These are phyloP conservation scores for Petrocephalus sullivani DNA, from an alignment of 2,797 vertebrate species.

Conservation along the genomic window DNA sequence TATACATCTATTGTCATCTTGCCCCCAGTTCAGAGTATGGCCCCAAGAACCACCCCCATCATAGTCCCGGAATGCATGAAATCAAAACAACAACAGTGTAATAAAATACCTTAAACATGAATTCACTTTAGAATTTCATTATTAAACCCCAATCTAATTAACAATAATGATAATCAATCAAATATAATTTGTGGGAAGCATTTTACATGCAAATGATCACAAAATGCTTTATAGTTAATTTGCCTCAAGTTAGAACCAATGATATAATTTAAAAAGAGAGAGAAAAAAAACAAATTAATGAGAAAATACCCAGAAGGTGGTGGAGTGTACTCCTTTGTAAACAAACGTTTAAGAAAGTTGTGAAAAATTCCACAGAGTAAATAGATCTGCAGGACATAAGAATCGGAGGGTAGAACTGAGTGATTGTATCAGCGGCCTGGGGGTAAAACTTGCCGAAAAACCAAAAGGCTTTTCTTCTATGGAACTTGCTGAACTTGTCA, in stretches of 20 bases:
- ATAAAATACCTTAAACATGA: background rate
- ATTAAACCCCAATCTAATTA: background rate
- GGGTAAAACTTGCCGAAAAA: background rate
- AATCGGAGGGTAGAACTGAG: background rate
- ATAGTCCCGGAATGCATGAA: background rate
- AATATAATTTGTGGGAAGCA: background rate
- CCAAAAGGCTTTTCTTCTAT: background rate
- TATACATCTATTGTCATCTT: background rate
- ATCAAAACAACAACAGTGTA: background rate
- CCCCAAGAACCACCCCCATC: background rate
- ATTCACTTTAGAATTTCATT: slow-evolving; percentile 1
- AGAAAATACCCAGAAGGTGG: background rate
- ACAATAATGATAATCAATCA: slow-evolving; percentile 1
- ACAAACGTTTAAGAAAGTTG: slow-evolving; percentile 2
- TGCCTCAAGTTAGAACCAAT: background rate
- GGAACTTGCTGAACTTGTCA: background rate
- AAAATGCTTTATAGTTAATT: slow-evolving; percentile 1
- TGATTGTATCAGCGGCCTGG: background rate
- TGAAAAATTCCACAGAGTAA: background rate
- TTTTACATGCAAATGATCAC: background rate
- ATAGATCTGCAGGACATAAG: background rate
- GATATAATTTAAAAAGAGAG: background rate
- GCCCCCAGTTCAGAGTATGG: background rate
- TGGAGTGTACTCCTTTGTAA: background rate
- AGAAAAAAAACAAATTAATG: background rate